Percentiles rank a stretch among this genome's conserved stretches.
phyloP scores from a whole-genome alignment of 2,797 vertebrate genomes.

The Petrocephalus sullivani region DNA sequence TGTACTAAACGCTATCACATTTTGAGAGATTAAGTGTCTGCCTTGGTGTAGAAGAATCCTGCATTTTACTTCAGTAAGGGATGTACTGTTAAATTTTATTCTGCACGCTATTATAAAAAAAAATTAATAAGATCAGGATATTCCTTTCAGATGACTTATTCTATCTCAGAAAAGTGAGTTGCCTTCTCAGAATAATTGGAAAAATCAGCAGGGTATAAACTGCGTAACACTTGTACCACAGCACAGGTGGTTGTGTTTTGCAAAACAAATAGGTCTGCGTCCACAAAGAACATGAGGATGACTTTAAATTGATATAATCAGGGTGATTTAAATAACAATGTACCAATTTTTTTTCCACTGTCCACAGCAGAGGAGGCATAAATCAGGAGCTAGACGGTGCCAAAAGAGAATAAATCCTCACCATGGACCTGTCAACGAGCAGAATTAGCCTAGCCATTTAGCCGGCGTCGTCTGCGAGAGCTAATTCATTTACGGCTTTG shows the following conservation, averaged over 20 bases:
- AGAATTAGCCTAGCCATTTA: slow-evolving; percentile 2
- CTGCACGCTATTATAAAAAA: neutral
- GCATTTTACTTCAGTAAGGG: neutral
- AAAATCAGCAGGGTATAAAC: neutral
- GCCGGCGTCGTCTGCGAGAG: neutral
- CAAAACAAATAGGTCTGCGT: neutral
- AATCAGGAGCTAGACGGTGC: slow-evolving; percentile 7
- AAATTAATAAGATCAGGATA: neutral
- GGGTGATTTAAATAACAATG: slow-evolving; percentile 16
- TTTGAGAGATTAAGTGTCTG: neutral
- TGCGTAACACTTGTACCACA: neutral
- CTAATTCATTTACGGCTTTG: slow-evolving; percentile 15
- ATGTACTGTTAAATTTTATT: neutral
- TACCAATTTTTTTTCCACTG: neutral
- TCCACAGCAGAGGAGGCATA: neutral
- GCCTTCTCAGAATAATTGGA: neutral
- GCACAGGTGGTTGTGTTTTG: neutral
- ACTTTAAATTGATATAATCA: neutral
- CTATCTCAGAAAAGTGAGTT: neutral
- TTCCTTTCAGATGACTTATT: neutral
- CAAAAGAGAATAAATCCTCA: slow-evolving; percentile 14
- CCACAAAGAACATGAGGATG: neutral
- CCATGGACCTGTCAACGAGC: slow-evolving; percentile 13
- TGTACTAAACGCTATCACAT: neutral
- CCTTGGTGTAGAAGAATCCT: neutral